Percentiles rank a stretch among this genome's conserved stretches.
Evolutionary conservation across 1,140 invertebrate genomes (phyloP).

Genomic region (Pentalonia nigronervosa): DNA sequence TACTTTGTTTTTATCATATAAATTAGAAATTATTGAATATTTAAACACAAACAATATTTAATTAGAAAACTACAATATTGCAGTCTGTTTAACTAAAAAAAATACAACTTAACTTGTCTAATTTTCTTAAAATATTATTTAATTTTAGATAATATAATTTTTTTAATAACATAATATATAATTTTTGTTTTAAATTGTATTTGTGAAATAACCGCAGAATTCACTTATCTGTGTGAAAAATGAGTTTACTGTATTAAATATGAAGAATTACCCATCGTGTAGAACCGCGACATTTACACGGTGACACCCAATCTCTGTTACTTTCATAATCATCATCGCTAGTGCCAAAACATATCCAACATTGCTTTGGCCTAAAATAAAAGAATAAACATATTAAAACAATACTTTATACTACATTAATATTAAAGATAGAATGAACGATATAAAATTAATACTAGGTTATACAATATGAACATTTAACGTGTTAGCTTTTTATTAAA

Average conservation of each 20-base stretch:
- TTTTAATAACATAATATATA: no score
- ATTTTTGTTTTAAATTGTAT: no score
- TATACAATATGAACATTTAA: neutral
- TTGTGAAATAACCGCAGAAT: no score
- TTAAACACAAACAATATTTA: no score
- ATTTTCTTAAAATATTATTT: no score
- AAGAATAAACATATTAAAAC: neutral
- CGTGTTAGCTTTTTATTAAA: neutral
- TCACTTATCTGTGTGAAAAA: no score
- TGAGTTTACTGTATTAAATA: neutral
- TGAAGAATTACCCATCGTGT: conserved; percentile 82
- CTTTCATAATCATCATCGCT: conserved; percentile 82
- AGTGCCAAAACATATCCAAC: conserved; percentile 97
- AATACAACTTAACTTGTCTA: no score
- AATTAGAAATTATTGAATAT: neutral
- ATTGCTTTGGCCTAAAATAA: conserved; percentile 68
- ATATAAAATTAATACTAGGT: neutral
- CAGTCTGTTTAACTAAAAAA: no score
- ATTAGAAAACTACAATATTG: neutral
- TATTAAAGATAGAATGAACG: neutral
- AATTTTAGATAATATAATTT: no score
- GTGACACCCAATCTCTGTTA: conserved; percentile 84
- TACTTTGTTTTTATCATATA: neutral
- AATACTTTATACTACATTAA: neutral
- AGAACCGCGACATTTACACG: conserved; percentile 94